Evolutionary conservation across 2,888 invertebrate genomes (phyloP), one percentile per base, ranked within the genome.

Genomic region (Aporophyla nigra): DNA sequence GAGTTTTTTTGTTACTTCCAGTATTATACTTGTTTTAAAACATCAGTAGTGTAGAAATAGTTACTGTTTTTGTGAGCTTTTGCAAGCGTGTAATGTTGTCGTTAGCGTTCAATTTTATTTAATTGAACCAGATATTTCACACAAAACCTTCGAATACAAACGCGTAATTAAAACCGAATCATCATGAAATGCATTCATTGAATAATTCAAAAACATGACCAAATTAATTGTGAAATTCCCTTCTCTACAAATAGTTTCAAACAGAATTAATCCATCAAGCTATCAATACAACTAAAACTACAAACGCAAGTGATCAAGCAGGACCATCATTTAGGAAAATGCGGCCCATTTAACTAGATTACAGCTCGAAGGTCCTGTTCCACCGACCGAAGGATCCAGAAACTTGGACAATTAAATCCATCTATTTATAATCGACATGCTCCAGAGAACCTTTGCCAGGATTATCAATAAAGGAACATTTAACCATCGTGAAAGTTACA

Each of bases 391-490:
- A 66, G 80, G 87, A 77, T 74, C 74, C 82, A 78, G 75, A 86
- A 87, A 88, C 82, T 89, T 87, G 81, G 79, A 87, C 85, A 88
- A 89, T 89, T 89, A 89, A 85, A 89, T 84, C 87, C 85, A 77
- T 86, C 86, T 88, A 88, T 88, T 88, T 88, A 89, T 89, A 83
- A 86, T 87, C 87, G 85, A 81, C 79, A 80, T 78, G 82, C 80
- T 83, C 73, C 69, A 27, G 81, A 75, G 86, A 82, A 82, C 86
- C 84, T 75, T 76, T 71, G 78, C 71, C 49, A 70, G 84, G 83
- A 87, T 89, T 89, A 89, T 88, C 88, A 88, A 88, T 88, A 88
- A 88, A 84, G 87, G 85, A 81, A 89, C 85, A 86, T 86, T 89
- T 88, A 83, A 89, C 86, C 82, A 76, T 75, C 75, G 63, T 81